Percentiles rank a stretch among this genome's conserved stretches.
Evolutionary conservation across 1,140 invertebrate species (phyloP).

Genomic region (Leptinotarsa lineolata): DNA sequence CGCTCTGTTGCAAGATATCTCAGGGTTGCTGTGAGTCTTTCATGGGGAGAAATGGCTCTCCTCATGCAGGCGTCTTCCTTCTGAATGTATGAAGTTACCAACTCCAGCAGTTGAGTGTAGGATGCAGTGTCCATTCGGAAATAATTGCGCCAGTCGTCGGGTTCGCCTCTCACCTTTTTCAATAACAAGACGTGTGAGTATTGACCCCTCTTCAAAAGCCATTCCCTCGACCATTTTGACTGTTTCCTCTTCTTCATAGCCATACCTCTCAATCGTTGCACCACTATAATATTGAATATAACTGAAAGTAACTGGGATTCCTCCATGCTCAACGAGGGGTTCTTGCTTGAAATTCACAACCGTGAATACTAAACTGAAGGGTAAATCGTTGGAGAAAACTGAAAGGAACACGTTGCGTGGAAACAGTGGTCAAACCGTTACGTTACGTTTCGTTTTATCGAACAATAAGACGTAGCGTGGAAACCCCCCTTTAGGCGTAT

Average conservation of each 20-base stretch:
- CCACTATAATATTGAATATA: no score
- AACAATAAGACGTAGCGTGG: no score
- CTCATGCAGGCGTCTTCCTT: constrained; percentile 43
- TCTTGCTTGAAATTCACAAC: no score
- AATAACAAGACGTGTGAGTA: constrained; percentile 25
- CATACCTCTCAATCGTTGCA: no score
- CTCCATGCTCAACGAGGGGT: no score
- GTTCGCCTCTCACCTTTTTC: constrained; percentile 19
- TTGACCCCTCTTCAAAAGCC: constrained; percentile 17
- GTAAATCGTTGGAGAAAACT: no score
- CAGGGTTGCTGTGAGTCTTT: constrained; percentile 45
- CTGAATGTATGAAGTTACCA: constrained; percentile 41
- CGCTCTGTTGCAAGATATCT: constrained; percentile 43
- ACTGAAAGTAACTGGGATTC: no score
- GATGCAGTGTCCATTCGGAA: constrained; percentile 43
- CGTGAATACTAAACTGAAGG: no score
- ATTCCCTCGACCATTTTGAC: background rate
- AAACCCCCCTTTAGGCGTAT: constrained; percentile 5
- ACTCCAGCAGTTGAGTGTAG: constrained; percentile 36
- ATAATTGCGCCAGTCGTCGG: constrained; percentile 32
- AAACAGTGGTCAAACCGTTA: no score
- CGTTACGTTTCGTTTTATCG: no score
- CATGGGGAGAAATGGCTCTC: constrained; percentile 42
- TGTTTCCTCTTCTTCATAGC: no score
- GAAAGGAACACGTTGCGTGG: no score